A percentile compares a stretch with the other conserved stretches of the same genome.
Evolutionary conservation across 2,797 vertebrate genomes (phyloP).

Genomic region (Pseudomugil gertrudae): DNA sequence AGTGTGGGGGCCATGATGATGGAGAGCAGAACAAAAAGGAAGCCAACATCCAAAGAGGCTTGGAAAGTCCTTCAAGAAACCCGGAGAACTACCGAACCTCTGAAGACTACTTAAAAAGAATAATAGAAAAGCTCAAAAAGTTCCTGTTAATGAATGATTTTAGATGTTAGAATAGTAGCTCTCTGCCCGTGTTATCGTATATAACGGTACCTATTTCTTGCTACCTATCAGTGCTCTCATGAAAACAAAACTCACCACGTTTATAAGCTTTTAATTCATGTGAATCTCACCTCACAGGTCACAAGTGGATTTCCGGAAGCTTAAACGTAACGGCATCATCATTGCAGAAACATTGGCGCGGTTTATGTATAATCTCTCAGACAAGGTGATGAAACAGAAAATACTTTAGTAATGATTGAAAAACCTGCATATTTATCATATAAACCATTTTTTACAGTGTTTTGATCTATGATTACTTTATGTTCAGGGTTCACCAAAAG

Average conservation of each 20-base stretch:
- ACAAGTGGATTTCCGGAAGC: constrained; percentile 81
- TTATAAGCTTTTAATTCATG: background rate
- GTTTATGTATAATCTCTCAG: constrained; percentile 83
- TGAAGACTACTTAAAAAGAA: background rate
- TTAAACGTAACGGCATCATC: constrained; percentile 82
- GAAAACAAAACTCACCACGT: no score
- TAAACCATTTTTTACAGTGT: background rate
- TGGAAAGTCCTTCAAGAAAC: background rate
- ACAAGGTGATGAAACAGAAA: constrained; percentile 72
- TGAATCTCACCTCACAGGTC: constrained; percentile 63
- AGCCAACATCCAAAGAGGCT: background rate
- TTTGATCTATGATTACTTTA: background rate
- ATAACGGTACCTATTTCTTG: background rate
- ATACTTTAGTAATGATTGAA: background rate
- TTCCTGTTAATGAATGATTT: no score
- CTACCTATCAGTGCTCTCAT: no score
- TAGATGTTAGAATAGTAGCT: no score
- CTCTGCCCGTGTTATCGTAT: background rate
- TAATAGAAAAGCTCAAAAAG: background rate
- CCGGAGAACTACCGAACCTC: background rate
- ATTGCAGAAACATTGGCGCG: constrained; percentile 82
- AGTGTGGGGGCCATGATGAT: background rate
- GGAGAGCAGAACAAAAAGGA: background rate
- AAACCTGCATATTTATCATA: background rate
- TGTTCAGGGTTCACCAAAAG: constrained; percentile 78